Base-by-base conservation (phyloP, 2,888 invertebrate genomes). In the Leptinotarsa tumamoca region DNA sequence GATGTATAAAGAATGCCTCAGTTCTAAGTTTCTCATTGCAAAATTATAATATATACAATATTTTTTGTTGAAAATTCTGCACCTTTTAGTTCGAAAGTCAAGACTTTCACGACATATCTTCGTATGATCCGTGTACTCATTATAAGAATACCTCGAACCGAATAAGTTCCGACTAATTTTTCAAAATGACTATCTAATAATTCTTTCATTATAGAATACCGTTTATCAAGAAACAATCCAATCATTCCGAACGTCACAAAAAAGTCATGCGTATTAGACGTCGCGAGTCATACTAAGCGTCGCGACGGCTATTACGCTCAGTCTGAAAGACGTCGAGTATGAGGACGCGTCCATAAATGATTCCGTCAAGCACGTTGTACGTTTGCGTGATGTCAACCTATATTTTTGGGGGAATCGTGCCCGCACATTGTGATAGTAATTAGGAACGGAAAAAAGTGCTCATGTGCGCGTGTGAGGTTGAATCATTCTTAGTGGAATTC, bases 261-360 rank as follows among this genome's bases (percentile, higher is more conserved):
- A n/a, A 63, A 33, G n/a, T 43, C 63, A 63, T 63, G 33, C 33
- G 27, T 66, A 71, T 67, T 68, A 81, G 80, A 78, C 75, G 80
- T 80, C 79, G 79, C 80, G 80, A 80, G 82, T 77, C 72, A 14
- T 63, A 43, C 63, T 18, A 17, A 76, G 71, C 81, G 80, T 80
- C 79, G 79, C 79, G 82, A 79, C 82, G 82, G 78, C 79, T 77
- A 77, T 82, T 81, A 80, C 79, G 82, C 78, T 82, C 81, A 82
- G 81, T 81, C 80, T 80, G 78, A 76, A 77, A 79, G 80, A 79
- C 80, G 82, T 80, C 80, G 79, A 79, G 81, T 79, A 80, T 79
- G 77, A 81, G 79, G 80, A 82, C 80, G 82, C 81, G 80, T 80
- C 78, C 72, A 74, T 77, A 82, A 82, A 79, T 79, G 76, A 72